Percentiles rank a stretch among this genome's conserved stretches.
These are phyloP conservation scores for Odontomachus brunneus DNA, from an alignment of 1,140 invertebrate species.

Conservation along the genomic window DNA sequence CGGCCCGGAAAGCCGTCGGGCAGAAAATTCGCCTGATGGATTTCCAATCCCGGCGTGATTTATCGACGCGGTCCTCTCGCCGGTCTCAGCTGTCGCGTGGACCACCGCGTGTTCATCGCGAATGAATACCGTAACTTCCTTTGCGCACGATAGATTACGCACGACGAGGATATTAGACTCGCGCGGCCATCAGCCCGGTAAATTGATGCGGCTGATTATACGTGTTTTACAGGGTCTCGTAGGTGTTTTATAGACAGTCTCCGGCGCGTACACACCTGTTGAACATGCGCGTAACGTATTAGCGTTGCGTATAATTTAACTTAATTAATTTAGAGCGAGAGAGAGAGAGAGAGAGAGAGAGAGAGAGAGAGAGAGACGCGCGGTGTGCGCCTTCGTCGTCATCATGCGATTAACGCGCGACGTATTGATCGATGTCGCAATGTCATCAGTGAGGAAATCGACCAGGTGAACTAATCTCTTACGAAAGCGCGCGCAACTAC, in stretches of 20 bases:
- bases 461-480: too few relatives aligned
- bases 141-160: slow-evolving; percentile 48
- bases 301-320: slow-evolving; percentile 28
- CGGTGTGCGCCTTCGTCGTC: too few relatives aligned
- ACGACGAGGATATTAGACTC: slow-evolving; percentile 43
- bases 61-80: slow-evolving; percentile 65
- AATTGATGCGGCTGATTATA: slow-evolving; percentile 54
- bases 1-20: too few relatives aligned
- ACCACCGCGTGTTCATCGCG: slow-evolving; percentile 47
- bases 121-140: slow-evolving; percentile 70
- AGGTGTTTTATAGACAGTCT: slow-evolving; percentile 42
- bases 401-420: too few relatives aligned
- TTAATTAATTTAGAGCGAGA: too few relatives aligned
- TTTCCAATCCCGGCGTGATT: slow-evolving; percentile 72
- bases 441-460: too few relatives aligned
- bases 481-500: too few relatives aligned
- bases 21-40: slow-evolving; percentile 69
- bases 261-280: slow-evolving; percentile 34
- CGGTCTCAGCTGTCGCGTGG: slow-evolving; percentile 43
- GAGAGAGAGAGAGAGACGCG: too few relatives aligned
- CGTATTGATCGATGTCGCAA: too few relatives aligned
- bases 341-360: too few relatives aligned
- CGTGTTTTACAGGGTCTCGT: slow-evolving; percentile 26
- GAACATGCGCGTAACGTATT: slow-evolving; percentile 45
- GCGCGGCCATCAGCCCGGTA: slow-evolving; percentile 38